Evolutionary conservation across 2,113 vertebrate genomes (phyloP), one percentile per base, ranked within the genome.

Genomic region (Prochilodus magdalenae): DNA sequence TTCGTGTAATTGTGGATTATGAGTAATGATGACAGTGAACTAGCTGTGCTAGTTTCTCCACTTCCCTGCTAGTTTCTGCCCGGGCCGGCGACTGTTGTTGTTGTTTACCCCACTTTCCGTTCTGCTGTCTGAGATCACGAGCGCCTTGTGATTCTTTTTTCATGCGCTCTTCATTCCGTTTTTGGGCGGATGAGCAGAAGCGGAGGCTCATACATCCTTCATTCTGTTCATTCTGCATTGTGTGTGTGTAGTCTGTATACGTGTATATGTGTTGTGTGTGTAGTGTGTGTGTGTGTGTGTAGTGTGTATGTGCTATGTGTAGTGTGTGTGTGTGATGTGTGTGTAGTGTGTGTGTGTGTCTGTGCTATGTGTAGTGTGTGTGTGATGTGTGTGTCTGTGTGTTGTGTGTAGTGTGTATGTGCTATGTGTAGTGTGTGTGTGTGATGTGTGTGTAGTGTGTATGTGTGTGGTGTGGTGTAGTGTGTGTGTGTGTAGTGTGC

Each of bases 231-330:
- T 57, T n/a, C 30, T 44, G 29, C 36, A 16, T 3, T 65, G 62
- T 67, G 53, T 62, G 49, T 63, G 71, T 73, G 71, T n/a, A n/a
- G n/a, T n/a, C n/a, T n/a, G n/a, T n/a, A n/a, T n/a, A n/a, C n/a
- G 3, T 18, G 15, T 8, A 29, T 74, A 40, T 24, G 75, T n/a
- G n/a, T n/a, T 79, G n/a, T n/a, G n/a, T n/a, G n/a, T n/a, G n/a
- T n/a, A n/a, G n/a, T n/a, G n/a, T n/a, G 63, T 36, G 29, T 57
- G 36, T 65, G 62, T 67, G 53, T 62, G 49, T 63, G 71, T 73
- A 49, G 3, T 18, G 15, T 8, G 44, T 74, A 40, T 24, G 75
- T 79, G n/a, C n/a, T n/a, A n/a, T n/a, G n/a, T n/a, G n/a, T n/a
- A n/a, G n/a, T n/a, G n/a, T n/a, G 36, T 73, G 78, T 79, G 4